These are phyloP conservation scores for Dendroctonus valens DNA, from an alignment of 1,140 invertebrate genomes.

Conservation along the genomic window DNA sequence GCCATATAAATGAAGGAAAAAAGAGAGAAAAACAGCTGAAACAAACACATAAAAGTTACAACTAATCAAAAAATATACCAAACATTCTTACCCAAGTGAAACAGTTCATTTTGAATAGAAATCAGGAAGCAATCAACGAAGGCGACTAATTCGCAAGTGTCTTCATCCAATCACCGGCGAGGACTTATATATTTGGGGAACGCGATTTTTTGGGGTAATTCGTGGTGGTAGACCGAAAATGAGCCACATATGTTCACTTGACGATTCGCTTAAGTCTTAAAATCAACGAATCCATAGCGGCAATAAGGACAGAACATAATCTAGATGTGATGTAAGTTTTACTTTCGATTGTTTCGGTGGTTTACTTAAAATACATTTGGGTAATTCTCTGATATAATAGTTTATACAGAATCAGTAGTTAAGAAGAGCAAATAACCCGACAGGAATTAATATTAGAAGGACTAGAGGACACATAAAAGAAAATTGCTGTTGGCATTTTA, in stretches of 20 bases:
- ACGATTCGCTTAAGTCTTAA: slow-evolving; percentile 1
- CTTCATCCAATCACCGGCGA: background rate
- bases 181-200: slow-evolving; percentile 2
- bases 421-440: background rate
- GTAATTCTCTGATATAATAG: background rate
- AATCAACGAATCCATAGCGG: background rate
- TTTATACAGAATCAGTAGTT: background rate
- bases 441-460: background rate
- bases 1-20: slow-evolving; percentile 7
- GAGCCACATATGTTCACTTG: background rate
- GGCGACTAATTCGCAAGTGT: background rate
- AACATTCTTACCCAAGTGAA: slow-evolving; percentile 19
- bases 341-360: slow-evolving; percentile 14
- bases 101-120: slow-evolving; percentile 21
- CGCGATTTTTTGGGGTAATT: background rate
- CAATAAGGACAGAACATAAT: slow-evolving; percentile 16
- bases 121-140: background rate
- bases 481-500: background rate
- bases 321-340: slow-evolving; percentile 12
- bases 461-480: background rate
- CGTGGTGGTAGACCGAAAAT: slow-evolving; percentile 2
- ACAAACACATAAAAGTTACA: background rate
- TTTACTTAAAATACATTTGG: slow-evolving; percentile 2
- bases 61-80: background rate
- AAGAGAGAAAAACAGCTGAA: slow-evolving; percentile 20